These are phyloP conservation scores for Limnephilus auricula DNA, from an alignment of 2,888 invertebrate species.

Conservation along the genomic window DNA sequence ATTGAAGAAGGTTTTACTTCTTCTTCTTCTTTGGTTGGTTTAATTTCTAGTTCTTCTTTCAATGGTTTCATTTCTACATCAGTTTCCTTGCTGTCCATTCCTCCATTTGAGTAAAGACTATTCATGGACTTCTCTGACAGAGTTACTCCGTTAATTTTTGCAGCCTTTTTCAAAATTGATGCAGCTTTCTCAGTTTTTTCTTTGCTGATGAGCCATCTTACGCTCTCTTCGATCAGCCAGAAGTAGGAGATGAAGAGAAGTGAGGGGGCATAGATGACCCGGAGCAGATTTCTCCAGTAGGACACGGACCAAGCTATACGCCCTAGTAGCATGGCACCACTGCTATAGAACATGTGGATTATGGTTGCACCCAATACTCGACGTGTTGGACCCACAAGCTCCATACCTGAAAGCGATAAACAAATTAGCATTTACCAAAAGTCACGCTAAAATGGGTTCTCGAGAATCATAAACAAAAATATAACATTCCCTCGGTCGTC, in stretches of 20 bases:
- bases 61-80: constrained; percentile 36
- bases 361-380: constrained; percentile 83
- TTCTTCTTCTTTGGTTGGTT: constrained; percentile 37
- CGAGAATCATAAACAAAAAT: too few relatives aligned
- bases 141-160: constrained; percentile 73
- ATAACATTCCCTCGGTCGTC: too few relatives aligned
- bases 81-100: constrained; percentile 34
- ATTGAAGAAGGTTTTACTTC: constrained; percentile 66
- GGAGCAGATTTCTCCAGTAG: constrained; percentile 83
- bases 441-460: background rate
- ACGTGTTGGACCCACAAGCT: constrained; percentile 82
- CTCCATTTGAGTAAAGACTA: constrained; percentile 59
- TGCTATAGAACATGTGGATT: constrained; percentile 79
- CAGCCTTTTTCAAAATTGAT: constrained; percentile 79
- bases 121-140: constrained; percentile 65
- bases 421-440: background rate
- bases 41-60: constrained; percentile 55
- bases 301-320: constrained; percentile 82
- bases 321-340: constrained; percentile 82
- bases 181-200: constrained; percentile 82
- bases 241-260: constrained; percentile 81
- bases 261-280: constrained; percentile 83
- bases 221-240: constrained; percentile 83
- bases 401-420: constrained; percentile 77
- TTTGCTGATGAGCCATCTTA: constrained; percentile 86